Base-by-base conservation (phyloP, 92 coral and sea anemone genomes). In the Palythoa grandiflora region DNA sequence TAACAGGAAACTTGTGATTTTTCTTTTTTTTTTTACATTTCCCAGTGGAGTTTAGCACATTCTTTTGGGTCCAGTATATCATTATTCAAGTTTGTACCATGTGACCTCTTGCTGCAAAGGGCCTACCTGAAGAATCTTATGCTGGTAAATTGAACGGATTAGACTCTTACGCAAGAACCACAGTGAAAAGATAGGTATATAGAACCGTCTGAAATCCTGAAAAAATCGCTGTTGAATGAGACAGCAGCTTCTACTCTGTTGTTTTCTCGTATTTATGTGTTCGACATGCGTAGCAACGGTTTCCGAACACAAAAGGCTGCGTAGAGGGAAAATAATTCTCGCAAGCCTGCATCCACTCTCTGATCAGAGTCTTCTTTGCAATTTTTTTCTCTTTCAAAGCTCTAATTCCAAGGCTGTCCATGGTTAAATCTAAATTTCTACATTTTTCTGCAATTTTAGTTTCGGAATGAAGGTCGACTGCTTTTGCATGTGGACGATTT, bases 341-440 rank as follows among this genome's bases (percentile, higher is more conserved):
- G 35, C 75, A 81, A 47, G 86, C 37, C 40, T 81, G 38, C 44
- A 81, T 81, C 86, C 86, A 81, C 21, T 16, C 13, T 63, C 15
- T 65, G 6, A 81, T 50, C 40, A 81, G 19, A 47, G 63, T 81
- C 4, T 47, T 65, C 63, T 81, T 81, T 8, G n/a, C 38, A 81
- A 81, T 51, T 81, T 39, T 65, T 37, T 50, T 81, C 17, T 81
- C 86, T 71, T 81, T 81, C 63, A 81, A 47, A 40, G 47, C 48
- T 65, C 75, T 38, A 66, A 81, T 81, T 66, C 86, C 86, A 44
- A 65, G 75, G 40, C 86, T 81, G 54, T 81, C 75, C 86, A 81
- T 68, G 47, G 63, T 65, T 53, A 81, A 81, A 74, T 66, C 86
- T 68, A 81, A 81, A 81, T 81, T 81, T 71, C 86, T 48, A 71